phyloP scores from a whole-genome alignment of 1,140 invertebrate species.

The Colletes latitarsis region DNA sequence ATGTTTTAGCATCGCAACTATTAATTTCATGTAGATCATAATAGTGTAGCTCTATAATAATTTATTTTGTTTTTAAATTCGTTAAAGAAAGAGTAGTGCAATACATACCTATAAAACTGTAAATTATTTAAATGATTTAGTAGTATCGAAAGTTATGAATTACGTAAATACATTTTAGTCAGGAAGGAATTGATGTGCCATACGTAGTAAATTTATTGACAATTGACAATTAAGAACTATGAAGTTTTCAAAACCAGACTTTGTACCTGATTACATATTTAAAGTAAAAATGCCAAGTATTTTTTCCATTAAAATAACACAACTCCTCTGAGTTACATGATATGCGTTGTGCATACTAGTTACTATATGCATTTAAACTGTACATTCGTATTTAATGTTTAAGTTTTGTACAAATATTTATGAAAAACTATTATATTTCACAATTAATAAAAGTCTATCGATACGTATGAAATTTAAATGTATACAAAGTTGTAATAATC shows the following conservation, averaged over 20 bases:
- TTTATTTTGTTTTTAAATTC: conserved; percentile 18
- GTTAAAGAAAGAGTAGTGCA: background rate
- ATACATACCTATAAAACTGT: background rate
- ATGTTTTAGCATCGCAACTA: conserved; percentile 69
- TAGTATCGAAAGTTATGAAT: background rate
- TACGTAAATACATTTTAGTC: conserved; percentile 46
- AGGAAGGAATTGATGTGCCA: conserved; percentile 51
- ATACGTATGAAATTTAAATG: conserved; percentile 34
- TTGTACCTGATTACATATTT: conserved; percentile 66
- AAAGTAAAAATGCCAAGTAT: conserved; percentile 61
- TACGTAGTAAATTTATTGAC: conserved; percentile 52
- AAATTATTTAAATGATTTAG: background rate
- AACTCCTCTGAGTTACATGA: conserved; percentile 26
- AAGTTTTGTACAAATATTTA: conserved; percentile 65
- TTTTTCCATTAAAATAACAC: conserved; percentile 48
- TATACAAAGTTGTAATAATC: conserved; percentile 24
- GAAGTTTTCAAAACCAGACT: conserved; percentile 37
- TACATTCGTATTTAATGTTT: conserved; percentile 54
- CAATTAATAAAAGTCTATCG: conserved; percentile 42
- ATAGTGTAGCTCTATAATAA: conserved; percentile 11
- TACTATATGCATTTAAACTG: conserved; percentile 39
- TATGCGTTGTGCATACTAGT: conserved; percentile 1
- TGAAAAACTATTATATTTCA: conserved; percentile 50
- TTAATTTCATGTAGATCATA: conserved; percentile 63
- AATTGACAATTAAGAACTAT: conserved; percentile 38